Base-by-base conservation (phyloP, 64 coral and sea anemone genomes). In the Pocillopora damicornis region DNA sequence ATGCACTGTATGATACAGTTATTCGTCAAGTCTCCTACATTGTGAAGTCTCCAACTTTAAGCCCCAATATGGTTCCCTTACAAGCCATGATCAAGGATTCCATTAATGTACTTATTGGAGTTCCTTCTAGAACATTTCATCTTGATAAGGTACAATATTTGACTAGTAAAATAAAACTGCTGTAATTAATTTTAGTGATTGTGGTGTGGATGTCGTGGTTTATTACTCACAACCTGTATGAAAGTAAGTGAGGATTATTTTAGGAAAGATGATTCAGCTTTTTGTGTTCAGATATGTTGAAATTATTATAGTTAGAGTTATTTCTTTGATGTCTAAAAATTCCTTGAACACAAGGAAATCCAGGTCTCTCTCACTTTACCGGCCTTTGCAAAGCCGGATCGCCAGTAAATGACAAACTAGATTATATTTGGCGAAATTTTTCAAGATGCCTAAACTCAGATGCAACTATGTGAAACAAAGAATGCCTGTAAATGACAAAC, bases 31-130 rank as follows among this genome's bases (percentile, higher is more conserved):
- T 95, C 5, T 93, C 93, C 0, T 99, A 92, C 88, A 86, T 99
- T 38, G 91, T 95, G 0, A 91, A 92, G 22, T 56, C 88, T 37
- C 88, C 90, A 0, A 84, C 68, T 35, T 79, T 82, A 35, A 68
- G 75, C 18, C 57, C 74, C 37, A 63, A 37, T 38, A 90, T 92
- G 93, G 59, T 86, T 10, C 62, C 83, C 23, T 71, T 93, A 42
- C 64, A 22, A 61, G 81, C 83, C 37, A 72, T 99, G n/a, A 83
- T 95, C 45, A 92, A 82, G 30, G 93, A 94, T 64, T 92, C 87
- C 35, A 59, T 99, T 15, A 92, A 93, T 83, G 91, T 99, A 7
- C 74, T 99, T 1, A 92, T 99, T 86, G 97, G 93, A 59, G 97
- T 99, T 0, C 97, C 97, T 61, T 95, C 97, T 35, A 16, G 23